Base-by-base conservation (phyloP, 2,888 invertebrate genomes). In the Spatulosminthurus flaviceps region DNA sequence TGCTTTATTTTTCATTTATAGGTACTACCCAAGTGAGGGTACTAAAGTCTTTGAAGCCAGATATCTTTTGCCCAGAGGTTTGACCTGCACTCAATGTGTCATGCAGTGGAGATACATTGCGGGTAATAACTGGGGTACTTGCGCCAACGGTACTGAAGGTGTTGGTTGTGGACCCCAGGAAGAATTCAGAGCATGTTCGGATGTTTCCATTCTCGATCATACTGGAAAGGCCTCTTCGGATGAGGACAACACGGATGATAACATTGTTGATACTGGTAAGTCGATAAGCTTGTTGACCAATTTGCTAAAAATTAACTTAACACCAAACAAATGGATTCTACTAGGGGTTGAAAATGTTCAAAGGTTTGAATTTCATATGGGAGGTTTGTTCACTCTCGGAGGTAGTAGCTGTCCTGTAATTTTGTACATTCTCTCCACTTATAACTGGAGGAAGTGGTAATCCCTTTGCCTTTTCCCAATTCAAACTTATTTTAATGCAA, bases 111-210 rank as follows among this genome's bases (percentile, higher is more conserved):
- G 93, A 84, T 96, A 96, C 87, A 90, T 94, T 78, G 95, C 95
- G 67, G 95, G 88, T 1, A 94, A 94, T 86, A 94, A 94, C 87
- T 95, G 94, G 80, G 82, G 82, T 13, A 70, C 51, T 19, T 82
- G 83, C 86, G 83, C 77, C 66, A 81, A 78, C 85, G 86, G 81
- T 85, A 87, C 4, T 85, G 91, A 70, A 94, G 93, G 92, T 0
- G 92, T 95, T 0, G 95, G 95, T 0, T 95, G 95, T 86, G 95
- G 95, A 0, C 93, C 93, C 0, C 95, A 95, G 87, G 95, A 95
- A 87, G 94, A 95, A 86, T 95, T 95, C 95, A 81, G 86, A 19
- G 93, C 94, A 0, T 95, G 95, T 84, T 92, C 95, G 0, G 95
- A 95, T 86, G 92, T 95, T 67, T 90, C 92, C 21, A 92, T 95